Base-by-base conservation (phyloP, 2,888 invertebrate species). In the Chrysolina americana region DNA sequence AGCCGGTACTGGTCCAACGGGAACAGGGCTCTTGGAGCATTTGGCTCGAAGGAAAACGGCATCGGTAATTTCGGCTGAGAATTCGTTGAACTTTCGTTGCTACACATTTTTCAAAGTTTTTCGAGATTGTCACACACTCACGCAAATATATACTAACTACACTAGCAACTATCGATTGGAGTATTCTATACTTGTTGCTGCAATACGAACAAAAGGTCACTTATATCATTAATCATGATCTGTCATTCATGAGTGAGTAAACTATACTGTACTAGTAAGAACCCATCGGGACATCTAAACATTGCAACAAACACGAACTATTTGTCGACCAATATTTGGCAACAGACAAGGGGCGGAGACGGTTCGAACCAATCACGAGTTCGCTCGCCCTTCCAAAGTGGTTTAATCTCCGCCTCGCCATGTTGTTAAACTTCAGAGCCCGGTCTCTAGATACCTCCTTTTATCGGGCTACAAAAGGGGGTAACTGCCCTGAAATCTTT, bases 1-100 rank as follows among this genome's bases (percentile, higher is more conserved):
- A 96, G 88, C 8, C 96, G 92, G 86, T 96, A 96, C 85, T 96
- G 95, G 84, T 96, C 96, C 77, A 93, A 89, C 17, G 94, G 93
- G 0, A 91, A 89, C 68, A 89, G 84, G 70, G 87, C 84, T 77
- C 87, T 81, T 47, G 87, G 86, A 44, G 82, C 82, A 76, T 86
- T 86, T 44, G 85, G 81, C 68, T 87, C 87, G 75, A 88, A 80
- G 69, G 87, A 82, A 81, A 87, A 87, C 70, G 87, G 84, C 68
- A 86, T 83, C 41, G 88, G 86, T 73, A 88, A 81, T 78, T 87
- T 81, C 11, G 86, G 79, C 59, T 82, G 75, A 48, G 86, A 78
- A 78, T 86, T 87, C 76, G 87, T 82, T 72, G 86, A 82, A 73
- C 85, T 86, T 81, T 89, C 88, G 87, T 89, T 89, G 81, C 88